phyloP scores from a whole-genome alignment of 2,888 invertebrate genomes.

The Eudemis profundana region DNA sequence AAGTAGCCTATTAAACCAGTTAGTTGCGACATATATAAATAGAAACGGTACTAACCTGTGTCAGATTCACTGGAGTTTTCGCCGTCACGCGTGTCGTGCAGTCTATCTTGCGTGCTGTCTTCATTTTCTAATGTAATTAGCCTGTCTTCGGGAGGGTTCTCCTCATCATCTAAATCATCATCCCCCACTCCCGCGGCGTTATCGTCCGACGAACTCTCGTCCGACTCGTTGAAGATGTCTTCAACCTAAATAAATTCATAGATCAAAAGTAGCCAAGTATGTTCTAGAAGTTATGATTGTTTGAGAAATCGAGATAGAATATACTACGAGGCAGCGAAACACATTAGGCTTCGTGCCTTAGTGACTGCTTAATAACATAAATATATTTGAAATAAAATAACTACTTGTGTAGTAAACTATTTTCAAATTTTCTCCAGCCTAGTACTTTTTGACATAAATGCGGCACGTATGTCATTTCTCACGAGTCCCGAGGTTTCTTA shows the following conservation, averaged over 20 bases:
- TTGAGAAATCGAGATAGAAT: too few relatives aligned
- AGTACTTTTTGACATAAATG: too few relatives aligned
- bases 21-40: too few relatives aligned
- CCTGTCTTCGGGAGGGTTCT: constrained; percentile 74
- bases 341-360: too few relatives aligned
- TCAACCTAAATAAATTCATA: constrained; percentile 82
- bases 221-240: constrained; percentile 88
- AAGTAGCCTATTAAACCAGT: too few relatives aligned
- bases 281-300: neutral
- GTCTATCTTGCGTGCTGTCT: constrained; percentile 70
- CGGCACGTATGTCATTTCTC: too few relatives aligned
- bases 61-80: constrained; percentile 73
- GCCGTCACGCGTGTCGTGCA: constrained; percentile 63
- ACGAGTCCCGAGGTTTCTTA: too few relatives aligned
- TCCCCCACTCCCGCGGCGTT: constrained; percentile 63
- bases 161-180: constrained; percentile 77
- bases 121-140: constrained; percentile 69
- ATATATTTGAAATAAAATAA: too few relatives aligned
- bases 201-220: constrained; percentile 82
- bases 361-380: too few relatives aligned
- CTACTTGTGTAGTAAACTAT: too few relatives aligned
- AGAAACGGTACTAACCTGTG: constrained; percentile 56
- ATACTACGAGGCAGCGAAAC: too few relatives aligned
- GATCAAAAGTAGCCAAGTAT: neutral
- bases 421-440: too few relatives aligned